phyloP scores from a whole-genome alignment of 1,140 invertebrate species.

The Coptotermes formosanus region DNA sequence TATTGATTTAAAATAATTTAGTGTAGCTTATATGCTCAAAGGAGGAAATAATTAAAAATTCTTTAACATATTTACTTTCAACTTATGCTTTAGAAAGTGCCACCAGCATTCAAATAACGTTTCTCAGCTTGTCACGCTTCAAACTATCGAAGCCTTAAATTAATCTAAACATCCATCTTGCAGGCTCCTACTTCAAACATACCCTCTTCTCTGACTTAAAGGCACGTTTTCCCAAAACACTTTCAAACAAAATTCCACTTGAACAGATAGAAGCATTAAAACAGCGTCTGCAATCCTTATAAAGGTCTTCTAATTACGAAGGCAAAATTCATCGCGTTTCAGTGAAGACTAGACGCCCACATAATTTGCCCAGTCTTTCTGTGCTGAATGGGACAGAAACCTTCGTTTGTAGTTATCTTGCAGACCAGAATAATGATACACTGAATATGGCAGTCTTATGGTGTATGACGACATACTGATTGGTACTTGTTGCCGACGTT shows the following conservation, averaged over 20 bases:
- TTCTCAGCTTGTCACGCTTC: not conserved
- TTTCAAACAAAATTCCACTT: not conserved
- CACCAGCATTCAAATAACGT: not conserved
- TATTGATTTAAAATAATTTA: too few species aligned
- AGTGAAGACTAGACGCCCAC: not conserved
- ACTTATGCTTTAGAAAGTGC: not conserved
- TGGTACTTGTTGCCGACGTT: too few species aligned
- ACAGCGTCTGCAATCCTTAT: not conserved
- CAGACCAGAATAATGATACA: too few species aligned
- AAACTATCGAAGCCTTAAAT: not conserved
- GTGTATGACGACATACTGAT: too few species aligned
- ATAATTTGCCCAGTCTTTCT: not conserved
- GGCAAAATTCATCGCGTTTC: not conserved
- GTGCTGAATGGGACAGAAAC: too few species aligned
- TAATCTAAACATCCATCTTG: not conserved
- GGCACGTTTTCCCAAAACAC: not conserved
- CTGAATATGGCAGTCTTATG: too few species aligned
- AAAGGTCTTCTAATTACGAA: not conserved
- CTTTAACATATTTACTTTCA: not conserved
- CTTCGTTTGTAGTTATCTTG: too few species aligned
- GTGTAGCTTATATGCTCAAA: not conserved
- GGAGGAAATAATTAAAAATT: not conserved
- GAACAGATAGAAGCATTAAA: not conserved
- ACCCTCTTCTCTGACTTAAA: not conserved
- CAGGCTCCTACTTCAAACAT: not conserved